Evolutionary conservation across 2,797 vertebrate genomes (phyloP).

Genomic region (Rhinophrynus dorsalis): DNA sequence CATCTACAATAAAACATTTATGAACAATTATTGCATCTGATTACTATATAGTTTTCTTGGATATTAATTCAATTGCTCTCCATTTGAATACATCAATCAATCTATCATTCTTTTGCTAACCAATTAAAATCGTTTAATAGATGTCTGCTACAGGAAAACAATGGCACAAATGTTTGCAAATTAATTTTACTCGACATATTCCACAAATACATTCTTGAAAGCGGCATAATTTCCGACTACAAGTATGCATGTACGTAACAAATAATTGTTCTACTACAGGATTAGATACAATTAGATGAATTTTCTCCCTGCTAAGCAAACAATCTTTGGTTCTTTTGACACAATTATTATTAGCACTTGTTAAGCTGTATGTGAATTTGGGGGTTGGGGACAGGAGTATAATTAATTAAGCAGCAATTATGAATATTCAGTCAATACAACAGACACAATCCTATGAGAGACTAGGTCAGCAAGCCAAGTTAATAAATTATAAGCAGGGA

Average conservation of each 20-base stretch:
- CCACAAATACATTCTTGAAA: background rate
- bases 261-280: background rate
- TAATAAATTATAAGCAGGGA: too few species aligned
- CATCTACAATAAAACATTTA: too few species aligned
- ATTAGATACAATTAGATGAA: background rate
- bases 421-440: too few species aligned
- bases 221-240: background rate
- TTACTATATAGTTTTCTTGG: too few species aligned
- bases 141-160: background rate
- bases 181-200: background rate
- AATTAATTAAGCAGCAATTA: too few species aligned
- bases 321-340: background rate
- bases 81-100: background rate
- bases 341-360: background rate
- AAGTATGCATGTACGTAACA: background rate
- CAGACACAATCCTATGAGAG: too few species aligned
- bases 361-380: too few species aligned
- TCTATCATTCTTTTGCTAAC: background rate
- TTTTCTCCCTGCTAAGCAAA: too few species aligned
- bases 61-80: too few species aligned
- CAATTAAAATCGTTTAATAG: background rate
- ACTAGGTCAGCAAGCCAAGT: too few species aligned
- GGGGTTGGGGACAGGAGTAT: too few species aligned
- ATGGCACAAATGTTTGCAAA: background rate
- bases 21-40: too few species aligned